phyloP scores from a whole-genome alignment of 2,797 vertebrate species.

The Aphelocoma californica region DNA sequence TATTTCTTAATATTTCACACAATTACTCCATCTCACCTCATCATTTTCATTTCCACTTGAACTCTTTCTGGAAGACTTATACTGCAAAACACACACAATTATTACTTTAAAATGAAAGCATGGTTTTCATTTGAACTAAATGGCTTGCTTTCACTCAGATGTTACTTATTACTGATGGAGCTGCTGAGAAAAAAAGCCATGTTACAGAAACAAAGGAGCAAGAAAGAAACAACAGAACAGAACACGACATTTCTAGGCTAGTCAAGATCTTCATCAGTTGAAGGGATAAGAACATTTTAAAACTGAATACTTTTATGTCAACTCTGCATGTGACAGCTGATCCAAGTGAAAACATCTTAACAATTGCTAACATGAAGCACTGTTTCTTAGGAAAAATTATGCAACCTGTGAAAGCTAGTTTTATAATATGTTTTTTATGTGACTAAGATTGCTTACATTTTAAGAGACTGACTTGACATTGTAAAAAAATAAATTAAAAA shows the following conservation, averaged over 20 bases:
- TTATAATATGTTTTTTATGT: neutral
- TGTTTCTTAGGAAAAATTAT: neutral
- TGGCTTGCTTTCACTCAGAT: neutral
- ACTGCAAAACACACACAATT: conserved; percentile 79
- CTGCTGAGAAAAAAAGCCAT: neutral
- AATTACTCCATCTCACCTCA: conserved; percentile 80
- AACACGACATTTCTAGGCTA: neutral
- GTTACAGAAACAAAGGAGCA: neutral
- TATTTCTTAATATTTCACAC: neutral
- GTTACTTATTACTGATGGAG: neutral
- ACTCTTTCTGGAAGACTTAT: conserved; percentile 90
- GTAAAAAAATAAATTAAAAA: neutral
- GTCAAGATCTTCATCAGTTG: neutral
- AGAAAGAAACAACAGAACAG: neutral
- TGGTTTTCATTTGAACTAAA: conserved; percentile 2
- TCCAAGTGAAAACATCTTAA: neutral
- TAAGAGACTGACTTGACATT: neutral
- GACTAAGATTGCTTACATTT: neutral
- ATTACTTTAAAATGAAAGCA: conserved; percentile 5
- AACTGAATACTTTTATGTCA: neutral
- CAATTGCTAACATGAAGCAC: neutral
- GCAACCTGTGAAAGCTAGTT: neutral
- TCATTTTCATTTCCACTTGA: conserved; percentile 87
- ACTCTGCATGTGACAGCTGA: neutral
- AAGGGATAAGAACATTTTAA: neutral